phyloP scores from a whole-genome alignment of 2,888 invertebrate species.

The Polietes domitor region DNA sequence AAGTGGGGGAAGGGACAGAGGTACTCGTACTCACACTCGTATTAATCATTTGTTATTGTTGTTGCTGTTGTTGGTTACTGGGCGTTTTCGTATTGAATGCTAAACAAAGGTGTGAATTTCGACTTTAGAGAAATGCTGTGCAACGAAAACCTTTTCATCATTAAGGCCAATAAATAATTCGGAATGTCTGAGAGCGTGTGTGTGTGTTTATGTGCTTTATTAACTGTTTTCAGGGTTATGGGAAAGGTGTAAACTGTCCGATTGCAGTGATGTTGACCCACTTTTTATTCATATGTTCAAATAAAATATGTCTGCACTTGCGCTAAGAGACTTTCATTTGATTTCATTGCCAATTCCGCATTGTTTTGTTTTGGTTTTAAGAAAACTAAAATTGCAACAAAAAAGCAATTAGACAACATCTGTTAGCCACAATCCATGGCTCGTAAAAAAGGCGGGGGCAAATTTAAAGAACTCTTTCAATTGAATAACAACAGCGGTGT shows the following conservation, averaged over 20 bases:
- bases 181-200: background rate
- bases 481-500: no score
- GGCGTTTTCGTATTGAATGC: background rate
- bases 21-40: no score
- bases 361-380: no score
- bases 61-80: background rate
- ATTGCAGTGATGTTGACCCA: conserved; percentile 21
- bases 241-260: conserved; percentile 29
- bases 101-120: conserved; percentile 17
- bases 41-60: background rate
- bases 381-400: no score
- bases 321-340: background rate
- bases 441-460: no score
- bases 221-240: conserved; percentile 25
- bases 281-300: background rate
- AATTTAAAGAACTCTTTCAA: no score
- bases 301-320: background rate
- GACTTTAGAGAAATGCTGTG: conserved; percentile 5
- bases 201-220: conserved; percentile 2
- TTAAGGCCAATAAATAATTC: conserved; percentile 32
- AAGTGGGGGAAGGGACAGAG: background rate
- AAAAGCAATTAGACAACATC: no score
- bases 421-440: no score
- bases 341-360: background rate
- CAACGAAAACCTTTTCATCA: background rate